Conservation (phyloP, 2,888 invertebrate species). For the Fragum sueziense region DNA sequence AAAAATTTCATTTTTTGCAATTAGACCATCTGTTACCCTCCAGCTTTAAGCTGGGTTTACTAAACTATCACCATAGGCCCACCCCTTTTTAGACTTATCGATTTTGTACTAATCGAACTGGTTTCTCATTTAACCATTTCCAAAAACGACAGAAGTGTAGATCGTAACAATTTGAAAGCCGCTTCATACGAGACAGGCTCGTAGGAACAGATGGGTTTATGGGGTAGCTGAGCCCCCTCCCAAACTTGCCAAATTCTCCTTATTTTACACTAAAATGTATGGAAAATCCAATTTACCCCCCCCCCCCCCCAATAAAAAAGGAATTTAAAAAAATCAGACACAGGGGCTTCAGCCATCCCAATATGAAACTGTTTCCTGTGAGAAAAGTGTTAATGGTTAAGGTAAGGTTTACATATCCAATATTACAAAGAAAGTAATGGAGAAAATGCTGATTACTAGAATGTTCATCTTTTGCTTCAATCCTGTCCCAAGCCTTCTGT, state of each 20-base stretch:
- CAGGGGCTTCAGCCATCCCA: too few species aligned
- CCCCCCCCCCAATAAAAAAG: not conserved
- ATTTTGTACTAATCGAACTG: not conserved
- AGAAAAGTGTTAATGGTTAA: too few species aligned
- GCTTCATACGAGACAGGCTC: not conserved
- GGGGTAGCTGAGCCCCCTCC: not conserved
- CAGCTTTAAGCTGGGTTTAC: too few species aligned
- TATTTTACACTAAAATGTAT: too few species aligned
- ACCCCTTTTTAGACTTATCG: not conserved
- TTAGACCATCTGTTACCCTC: too few species aligned
- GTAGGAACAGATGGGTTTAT: not conserved
- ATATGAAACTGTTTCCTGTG: too few species aligned
- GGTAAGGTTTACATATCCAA: not conserved
- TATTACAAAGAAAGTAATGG: not conserved
- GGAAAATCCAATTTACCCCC: too few species aligned
- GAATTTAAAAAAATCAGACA: not conserved
- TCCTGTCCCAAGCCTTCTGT: too few species aligned
- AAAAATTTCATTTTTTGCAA: too few species aligned
- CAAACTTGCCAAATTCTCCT: not conserved
- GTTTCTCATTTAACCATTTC: not conserved
- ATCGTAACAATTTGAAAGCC: not conserved
- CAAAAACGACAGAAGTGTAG: not conserved
- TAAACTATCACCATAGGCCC: not conserved
- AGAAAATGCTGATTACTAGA: not conserved
- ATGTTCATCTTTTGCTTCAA: too few species aligned